Evolutionary conservation across 2,888 invertebrate genomes (phyloP).

Genomic region (Isoperla grammatica): DNA sequence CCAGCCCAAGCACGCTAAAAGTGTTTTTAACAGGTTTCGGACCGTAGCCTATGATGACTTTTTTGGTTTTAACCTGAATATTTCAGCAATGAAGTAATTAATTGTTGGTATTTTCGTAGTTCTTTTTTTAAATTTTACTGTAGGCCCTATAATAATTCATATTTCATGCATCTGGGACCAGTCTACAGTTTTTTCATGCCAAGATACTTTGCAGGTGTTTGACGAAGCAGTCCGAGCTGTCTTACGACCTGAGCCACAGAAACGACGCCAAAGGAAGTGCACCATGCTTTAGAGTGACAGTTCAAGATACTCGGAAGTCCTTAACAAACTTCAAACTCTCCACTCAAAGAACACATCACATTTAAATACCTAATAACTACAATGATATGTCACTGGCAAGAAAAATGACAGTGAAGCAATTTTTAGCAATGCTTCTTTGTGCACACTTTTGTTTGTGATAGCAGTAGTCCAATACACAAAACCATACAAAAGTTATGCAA

Average conservation of each 20-base stretch:
- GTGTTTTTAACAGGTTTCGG: no score
- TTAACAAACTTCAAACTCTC: constrained; percentile 3
- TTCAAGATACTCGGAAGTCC: not conserved
- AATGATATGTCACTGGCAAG: not conserved
- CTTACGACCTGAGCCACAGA: constrained; percentile 92
- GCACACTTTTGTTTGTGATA: constrained; percentile 12
- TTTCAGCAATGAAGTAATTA: no score
- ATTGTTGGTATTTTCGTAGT: no score
- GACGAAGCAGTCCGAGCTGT: constrained; percentile 98
- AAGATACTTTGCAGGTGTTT: constrained; percentile 78
- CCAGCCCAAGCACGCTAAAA: no score
- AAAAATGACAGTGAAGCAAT: not conserved
- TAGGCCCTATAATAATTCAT: no score
- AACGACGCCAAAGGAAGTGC: constrained; percentile 91
- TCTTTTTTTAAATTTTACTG: no score
- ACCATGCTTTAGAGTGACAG: constrained; percentile 59
- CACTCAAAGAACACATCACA: constrained; percentile 1
- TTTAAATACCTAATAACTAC: not conserved
- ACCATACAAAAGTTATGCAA: no score
- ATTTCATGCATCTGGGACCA: no score
- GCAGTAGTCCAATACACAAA: not conserved
- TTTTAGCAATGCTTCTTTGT: not conserved
- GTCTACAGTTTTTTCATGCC: no score
- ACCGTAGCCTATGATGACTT: no score
- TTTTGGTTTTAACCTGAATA: no score